Evolutionary conservation across 2,888 invertebrate genomes (phyloP).

Genomic region (Neoitamus cyanurus): DNA sequence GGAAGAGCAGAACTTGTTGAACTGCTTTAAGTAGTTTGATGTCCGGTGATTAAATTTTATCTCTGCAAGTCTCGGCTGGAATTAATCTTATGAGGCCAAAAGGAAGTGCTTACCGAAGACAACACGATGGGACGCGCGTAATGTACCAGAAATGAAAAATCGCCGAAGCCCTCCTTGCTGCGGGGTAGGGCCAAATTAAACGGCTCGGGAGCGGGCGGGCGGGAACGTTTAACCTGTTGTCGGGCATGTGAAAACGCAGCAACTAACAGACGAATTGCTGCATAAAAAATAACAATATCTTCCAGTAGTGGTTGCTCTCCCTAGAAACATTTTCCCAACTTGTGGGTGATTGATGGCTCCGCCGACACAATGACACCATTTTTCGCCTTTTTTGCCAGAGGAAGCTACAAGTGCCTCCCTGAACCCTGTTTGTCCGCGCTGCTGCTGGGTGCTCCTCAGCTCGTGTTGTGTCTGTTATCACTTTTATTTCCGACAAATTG

Average conservation of each 20-base stretch:
- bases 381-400: conserved; percentile 32
- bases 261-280: conserved; percentile 28
- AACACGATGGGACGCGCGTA: conserved; percentile 10
- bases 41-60: conserved; percentile 46
- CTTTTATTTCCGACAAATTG: conserved; percentile 46
- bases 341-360: conserved; percentile 42
- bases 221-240: conserved; percentile 22
- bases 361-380: conserved; percentile 43
- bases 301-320: neutral
- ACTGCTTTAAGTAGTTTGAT: conserved; percentile 46
- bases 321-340: conserved; percentile 22
- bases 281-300: conserved; percentile 42
- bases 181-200: conserved; percentile 14
- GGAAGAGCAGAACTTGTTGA: conserved; percentile 43
- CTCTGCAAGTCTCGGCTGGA: conserved; percentile 27
- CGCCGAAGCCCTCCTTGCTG: neutral
- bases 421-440: neutral
- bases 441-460: conserved; percentile 25
- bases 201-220: neutral
- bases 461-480: conserved; percentile 41
- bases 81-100: conserved; percentile 30
- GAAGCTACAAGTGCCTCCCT: conserved; percentile 42
- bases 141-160: conserved; percentile 39
- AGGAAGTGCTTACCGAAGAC: conserved; percentile 27
- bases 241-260: conserved; percentile 13